Evolutionary conservation across 2,888 invertebrate species (phyloP), one percentile per base, ranked within the genome.

Genomic region (Apodemia zela): DNA sequence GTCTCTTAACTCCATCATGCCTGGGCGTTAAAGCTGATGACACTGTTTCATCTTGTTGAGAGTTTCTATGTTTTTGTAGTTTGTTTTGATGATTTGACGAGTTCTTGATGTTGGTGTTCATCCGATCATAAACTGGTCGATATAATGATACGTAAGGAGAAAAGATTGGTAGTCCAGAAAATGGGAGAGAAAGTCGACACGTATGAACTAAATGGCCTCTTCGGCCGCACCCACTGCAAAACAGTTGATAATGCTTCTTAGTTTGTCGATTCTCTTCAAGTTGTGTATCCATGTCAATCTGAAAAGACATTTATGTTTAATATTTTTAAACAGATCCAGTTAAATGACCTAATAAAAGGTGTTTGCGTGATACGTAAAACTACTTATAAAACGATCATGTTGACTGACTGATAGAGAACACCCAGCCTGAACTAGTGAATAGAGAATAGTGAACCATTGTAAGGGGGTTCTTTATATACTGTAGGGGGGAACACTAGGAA

Each of bases 171-270:
- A 88, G 75, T 10, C 82, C 82, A 7, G 88, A 84, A 78, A 91
- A 92, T 0, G 87, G 87, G 35, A 88, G 68, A 5, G 83, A 74
- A 66, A 73, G 33, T 17, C 85, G 84, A 69, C 92, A 92, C 0
- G 80, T 71, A 74, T 89, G 87, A 10, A 88, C 81, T 11, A 90
- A 78, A 74, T 94, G 94, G 0, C 94, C 94, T 13, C 89, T 87
- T 0, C 84, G 81, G 2, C 93, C 86, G 73, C 94, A 94, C 33
- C 93, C 90, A 70, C 93, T 93, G 80, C 94, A 94, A 73, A 80
- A 89, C 72, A 88, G 81, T 60, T 83, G 82, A 18, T 74, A 25
- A 64, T 75, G 70, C 60, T 80, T 82, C 75, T 86, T 89, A n/a
- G 66, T 68, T 49, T 80, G 80, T 17, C 71, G 76, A 69, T 77